These are phyloP conservation scores for Sussaba pulchella DNA, from an alignment of 2,888 invertebrate genomes.

Conservation along the genomic window DNA sequence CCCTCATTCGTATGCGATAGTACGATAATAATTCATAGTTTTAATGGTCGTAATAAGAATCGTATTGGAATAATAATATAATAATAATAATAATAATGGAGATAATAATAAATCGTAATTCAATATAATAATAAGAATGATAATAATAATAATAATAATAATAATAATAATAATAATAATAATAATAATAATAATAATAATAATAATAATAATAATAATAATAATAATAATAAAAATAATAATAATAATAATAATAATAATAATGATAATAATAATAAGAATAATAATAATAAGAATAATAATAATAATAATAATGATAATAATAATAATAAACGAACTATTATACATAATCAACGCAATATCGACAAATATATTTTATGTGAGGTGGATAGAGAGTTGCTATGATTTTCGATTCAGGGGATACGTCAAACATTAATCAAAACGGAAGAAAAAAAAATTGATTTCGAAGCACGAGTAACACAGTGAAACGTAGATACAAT, in stretches of 20 bases:
- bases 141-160: constrained; percentile 68
- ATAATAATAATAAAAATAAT: constrained; percentile 67
- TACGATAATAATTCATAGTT: constrained; percentile 71
- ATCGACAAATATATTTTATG: constrained; percentile 77
- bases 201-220: constrained; percentile 61
- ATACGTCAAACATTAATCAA: constrained; percentile 3
- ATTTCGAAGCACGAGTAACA: neutral
- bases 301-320: constrained; percentile 70
- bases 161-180: constrained; percentile 70
- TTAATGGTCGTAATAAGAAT: constrained; percentile 62
- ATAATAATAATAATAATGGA: constrained; percentile 68
- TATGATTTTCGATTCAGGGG: constrained; percentile 73
- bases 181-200: constrained; percentile 74
- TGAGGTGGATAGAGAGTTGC: constrained; percentile 75
- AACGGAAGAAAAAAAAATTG: constrained; percentile 22
- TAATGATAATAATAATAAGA: constrained; percentile 71
- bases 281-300: constrained; percentile 72
- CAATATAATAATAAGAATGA: constrained; percentile 69
- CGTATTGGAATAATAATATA: constrained; percentile 69
- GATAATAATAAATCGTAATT: constrained; percentile 69
- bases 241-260: constrained; percentile 68
- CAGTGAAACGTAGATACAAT: neutral
- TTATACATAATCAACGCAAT: constrained; percentile 77
- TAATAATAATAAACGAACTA: constrained; percentile 74
- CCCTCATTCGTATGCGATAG: constrained; percentile 74